Conservation (phyloP, 92 coral and sea anemone genomes). For the Actinernus sp. region DNA sequence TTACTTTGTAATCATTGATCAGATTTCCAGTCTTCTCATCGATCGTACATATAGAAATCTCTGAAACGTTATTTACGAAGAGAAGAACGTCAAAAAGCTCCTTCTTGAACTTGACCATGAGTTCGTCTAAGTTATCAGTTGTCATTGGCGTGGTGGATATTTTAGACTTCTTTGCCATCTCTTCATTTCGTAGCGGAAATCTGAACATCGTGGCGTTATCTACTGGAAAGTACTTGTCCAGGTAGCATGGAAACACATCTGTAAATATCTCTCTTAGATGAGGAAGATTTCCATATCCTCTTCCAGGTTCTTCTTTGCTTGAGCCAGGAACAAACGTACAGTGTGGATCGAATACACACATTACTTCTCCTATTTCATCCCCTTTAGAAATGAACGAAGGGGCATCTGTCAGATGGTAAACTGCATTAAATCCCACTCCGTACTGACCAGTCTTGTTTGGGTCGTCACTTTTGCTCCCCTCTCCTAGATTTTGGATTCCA, state of each 20-base stretch:
- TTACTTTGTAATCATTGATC: constrained; percentile 41
- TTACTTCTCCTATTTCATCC: constrained; percentile 67
- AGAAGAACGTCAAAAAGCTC: constrained; percentile 72
- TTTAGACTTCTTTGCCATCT: constrained; percentile 48
- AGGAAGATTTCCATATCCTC: constrained; percentile 27
- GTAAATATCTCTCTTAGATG: constrained; percentile 36
- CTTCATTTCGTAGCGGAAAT: constrained; percentile 60
- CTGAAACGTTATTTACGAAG: constrained; percentile 71
- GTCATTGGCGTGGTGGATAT: constrained; percentile 37
- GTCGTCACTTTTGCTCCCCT: constrained; percentile 83
- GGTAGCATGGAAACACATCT: constrained; percentile 73
- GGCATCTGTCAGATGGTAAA: constrained; percentile 88
- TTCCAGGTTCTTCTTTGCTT: constrained; percentile 59
- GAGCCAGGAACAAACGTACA: constrained; percentile 74
- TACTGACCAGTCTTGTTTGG: constrained; percentile 95
- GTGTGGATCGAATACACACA: constrained; percentile 85
- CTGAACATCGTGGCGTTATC: constrained; percentile 77
- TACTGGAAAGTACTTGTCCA: constrained; percentile 46
- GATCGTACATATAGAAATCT: constrained; percentile 73
- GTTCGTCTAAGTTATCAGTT: constrained; percentile 11
- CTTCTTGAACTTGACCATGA: constrained; percentile 52
- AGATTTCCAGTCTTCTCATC: constrained; percentile 32
- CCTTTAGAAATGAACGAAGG: constrained; percentile 82
- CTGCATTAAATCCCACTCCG: constrained; percentile 93
- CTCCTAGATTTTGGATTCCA: constrained; percentile 90